Percentiles rank a stretch among this genome's conserved stretches.
Conservation (phyloP, 2,113 vertebrate species). For the Epinephelus moara region DNA sequence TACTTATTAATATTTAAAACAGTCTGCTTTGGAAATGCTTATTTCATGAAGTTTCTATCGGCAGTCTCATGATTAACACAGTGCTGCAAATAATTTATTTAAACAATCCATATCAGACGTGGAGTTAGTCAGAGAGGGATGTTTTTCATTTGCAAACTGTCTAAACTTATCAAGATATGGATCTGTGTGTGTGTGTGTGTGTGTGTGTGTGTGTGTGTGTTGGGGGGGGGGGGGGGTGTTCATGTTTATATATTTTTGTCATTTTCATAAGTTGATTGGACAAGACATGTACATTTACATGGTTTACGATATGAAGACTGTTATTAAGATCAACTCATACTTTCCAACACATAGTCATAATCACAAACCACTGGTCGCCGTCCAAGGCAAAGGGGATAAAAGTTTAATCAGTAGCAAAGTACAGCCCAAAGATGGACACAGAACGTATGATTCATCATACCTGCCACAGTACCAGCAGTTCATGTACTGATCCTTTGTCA, state of each 20-base stretch:
- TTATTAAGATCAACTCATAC: constrained; percentile 1
- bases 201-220: too few species aligned
- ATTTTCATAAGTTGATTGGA: neutral
- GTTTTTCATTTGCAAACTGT: neutral
- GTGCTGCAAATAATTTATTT: constrained; percentile 30
- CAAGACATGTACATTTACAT: neutral
- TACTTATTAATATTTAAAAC: constrained; percentile 38
- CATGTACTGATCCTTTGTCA: neutral
- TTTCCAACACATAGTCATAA: neutral
- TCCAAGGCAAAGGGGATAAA: neutral
- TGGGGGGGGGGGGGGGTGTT: too few species aligned
- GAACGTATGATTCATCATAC: neutral
- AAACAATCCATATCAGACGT: constrained; percentile 40
- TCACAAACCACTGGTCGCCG: neutral
- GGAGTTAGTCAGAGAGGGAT: constrained; percentile 4
- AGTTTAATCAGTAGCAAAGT: constrained; percentile 14
- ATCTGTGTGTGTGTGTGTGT: too few species aligned
- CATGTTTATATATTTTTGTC: neutral
- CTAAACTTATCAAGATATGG: neutral
- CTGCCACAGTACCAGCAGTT: neutral
- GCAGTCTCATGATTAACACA: constrained; percentile 42
- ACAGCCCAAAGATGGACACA: neutral
- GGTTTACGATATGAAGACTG: neutral
- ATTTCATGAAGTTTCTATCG: constrained; percentile 39
- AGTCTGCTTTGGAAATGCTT: constrained; percentile 21